Base-by-base conservation (phyloP, 2,797 vertebrate species). In the Poeciliopsis presidionis region DNA sequence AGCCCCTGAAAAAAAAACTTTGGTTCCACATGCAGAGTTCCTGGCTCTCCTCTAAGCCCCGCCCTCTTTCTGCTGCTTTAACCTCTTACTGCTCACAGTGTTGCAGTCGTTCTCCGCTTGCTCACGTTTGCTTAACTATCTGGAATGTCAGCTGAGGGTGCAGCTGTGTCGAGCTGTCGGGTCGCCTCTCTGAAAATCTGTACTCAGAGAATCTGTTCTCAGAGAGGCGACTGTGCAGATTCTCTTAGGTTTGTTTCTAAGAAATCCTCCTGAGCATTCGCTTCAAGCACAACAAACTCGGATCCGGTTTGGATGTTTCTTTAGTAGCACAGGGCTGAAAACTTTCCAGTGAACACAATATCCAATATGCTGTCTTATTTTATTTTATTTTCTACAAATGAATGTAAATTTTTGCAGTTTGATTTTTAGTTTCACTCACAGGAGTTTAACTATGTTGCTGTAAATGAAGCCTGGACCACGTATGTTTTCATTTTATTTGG, bases 321-420 rank as follows among this genome's bases (percentile, higher is more conserved):
- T n/a, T n/a, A 12, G 30, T 82, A 82, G 78, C 88, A 81, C 81
- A 84, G 77, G 81, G 79, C 88, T 83, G 20, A 81, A 77, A 33
- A 28, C 39, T 72, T 72, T 90, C 75, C 84, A 81, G 53, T 63
- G 70, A 86, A 89, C 87, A 84, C 80, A 73, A 93, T 76, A 92
- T 93, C 92, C 90, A 85, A 85, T 86, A 92, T 93, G 92, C 93
- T 93, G 92, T 92, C 85, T 49, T 49, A 49, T 43, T 83, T 81
- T 63, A 63, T 51, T 65, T 30, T 53, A 25, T 30, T 41, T n/a
- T 46, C 43, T 43, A n/a, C 16, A 90, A 79, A 88, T 89, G 92
- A 93, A 93, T 94, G 91, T 93, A 91, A 76, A 87, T 75, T 82
- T 83, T 75, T 74, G 16, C 72, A 67, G 69, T 53, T 67, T 20